phyloP scores from a whole-genome alignment of 2,797 vertebrate species.

The Taeniopygia guttata region DNA sequence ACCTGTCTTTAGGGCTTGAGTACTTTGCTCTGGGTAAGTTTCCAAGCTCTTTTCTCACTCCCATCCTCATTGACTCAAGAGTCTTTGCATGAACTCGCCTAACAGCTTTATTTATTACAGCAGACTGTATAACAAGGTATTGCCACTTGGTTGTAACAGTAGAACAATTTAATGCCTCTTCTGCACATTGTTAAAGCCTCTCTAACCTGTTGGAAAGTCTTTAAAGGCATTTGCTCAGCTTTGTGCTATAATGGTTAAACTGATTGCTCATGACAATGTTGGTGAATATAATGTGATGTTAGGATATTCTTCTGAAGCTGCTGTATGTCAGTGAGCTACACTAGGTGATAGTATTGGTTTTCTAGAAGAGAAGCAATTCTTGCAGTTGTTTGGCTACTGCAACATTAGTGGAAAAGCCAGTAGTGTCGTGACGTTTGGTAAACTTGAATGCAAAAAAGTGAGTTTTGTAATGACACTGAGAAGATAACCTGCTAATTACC shows the following conservation, averaged over 20 bases:
- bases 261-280: not conserved
- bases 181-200: not conserved
- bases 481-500: not conserved
- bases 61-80: not conserved
- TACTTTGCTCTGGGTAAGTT: conserved; percentile 79
- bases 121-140: conserved; percentile 54
- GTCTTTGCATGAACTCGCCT: conserved; percentile 55
- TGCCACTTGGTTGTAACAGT: conserved; percentile 38
- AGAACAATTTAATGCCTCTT: not conserved
- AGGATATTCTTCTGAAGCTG: not conserved
- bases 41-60: conserved; percentile 63
- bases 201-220: not conserved
- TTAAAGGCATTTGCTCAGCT: not conserved
- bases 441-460: not conserved
- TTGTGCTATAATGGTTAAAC: not conserved
- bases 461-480: not conserved
- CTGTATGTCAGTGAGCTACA: not conserved
- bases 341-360: not conserved
- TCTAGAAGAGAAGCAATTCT: not conserved
- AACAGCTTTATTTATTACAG: conserved; percentile 23
- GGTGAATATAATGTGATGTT: not conserved
- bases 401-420: not conserved
- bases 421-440: not conserved
- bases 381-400: not conserved
- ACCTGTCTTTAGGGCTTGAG: conserved; percentile 73